phyloP scores from a whole-genome alignment of 2,888 invertebrate genomes.

The Peribatodes rhomboidaria region DNA sequence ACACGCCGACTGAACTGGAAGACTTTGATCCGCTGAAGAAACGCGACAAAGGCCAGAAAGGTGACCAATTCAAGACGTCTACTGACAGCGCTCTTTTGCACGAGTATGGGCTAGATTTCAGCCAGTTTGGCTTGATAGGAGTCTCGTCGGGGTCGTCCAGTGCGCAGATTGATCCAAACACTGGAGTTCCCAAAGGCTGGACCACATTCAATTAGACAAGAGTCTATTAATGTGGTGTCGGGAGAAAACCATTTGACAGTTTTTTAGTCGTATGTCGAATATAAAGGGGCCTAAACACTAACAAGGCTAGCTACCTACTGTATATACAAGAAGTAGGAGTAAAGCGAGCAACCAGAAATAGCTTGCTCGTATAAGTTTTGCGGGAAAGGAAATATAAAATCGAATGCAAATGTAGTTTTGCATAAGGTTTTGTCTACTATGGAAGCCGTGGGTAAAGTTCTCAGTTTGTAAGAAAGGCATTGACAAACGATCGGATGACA shows the following conservation, averaged over 20 bases:
- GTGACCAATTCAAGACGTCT: conserved; percentile 72
- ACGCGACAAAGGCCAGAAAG: conserved; percentile 70
- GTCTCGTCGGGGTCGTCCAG: conserved; percentile 70
- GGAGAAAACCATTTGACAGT: neutral
- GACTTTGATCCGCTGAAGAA: conserved; percentile 79
- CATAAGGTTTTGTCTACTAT: neutral
- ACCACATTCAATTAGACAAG: conserved; percentile 74
- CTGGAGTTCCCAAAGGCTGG: conserved; percentile 75
- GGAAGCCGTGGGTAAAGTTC: neutral
- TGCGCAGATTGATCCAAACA: conserved; percentile 57
- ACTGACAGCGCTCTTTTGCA: conserved; percentile 89
- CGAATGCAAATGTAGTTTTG: neutral
- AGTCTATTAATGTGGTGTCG: neutral
- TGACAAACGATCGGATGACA: neutral
- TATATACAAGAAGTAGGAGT: neutral
- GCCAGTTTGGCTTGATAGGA: conserved; percentile 80
- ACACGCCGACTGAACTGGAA: conserved; percentile 76
- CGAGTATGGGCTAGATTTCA: conserved; percentile 91
- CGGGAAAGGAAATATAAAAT: neutral
- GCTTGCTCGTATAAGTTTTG: neutral
- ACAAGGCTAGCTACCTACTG: neutral
- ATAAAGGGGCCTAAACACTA: neutral
- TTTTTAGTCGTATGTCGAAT: neutral
- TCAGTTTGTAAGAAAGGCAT: neutral
- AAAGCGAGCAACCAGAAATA: neutral